Conservation (phyloP, 2,888 invertebrate species). For the Agrotis exclamationis region DNA sequence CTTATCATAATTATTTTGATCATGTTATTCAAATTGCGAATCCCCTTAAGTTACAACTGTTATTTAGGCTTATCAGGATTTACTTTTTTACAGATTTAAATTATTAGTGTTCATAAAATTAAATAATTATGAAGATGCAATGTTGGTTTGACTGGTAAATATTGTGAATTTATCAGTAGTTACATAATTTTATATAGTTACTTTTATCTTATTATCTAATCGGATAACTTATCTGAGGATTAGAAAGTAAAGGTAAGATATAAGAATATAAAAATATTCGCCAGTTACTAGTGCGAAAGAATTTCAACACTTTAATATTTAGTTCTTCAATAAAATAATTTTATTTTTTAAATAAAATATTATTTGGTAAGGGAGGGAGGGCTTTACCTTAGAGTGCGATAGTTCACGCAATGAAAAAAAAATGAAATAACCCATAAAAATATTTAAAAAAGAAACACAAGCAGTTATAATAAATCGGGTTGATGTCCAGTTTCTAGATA, state of each 20-base stretch:
- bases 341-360: too few relatives aligned
- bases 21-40: too few relatives aligned
- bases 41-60: background rate
- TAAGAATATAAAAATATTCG: slow-evolving; percentile 16
- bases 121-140: background rate
- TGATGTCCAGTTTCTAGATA: slow-evolving; percentile 59
- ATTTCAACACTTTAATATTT: background rate
- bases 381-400: too few relatives aligned
- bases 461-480: slow-evolving; percentile 42
- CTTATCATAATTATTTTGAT: too few relatives aligned
- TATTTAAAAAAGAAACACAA: background rate
- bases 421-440: background rate
- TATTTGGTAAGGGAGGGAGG: too few relatives aligned
- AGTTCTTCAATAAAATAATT: too few relatives aligned
- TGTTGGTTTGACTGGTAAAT: slow-evolving; percentile 1
- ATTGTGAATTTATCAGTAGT: slow-evolving; percentile 11
- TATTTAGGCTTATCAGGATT: slow-evolving; percentile 19
- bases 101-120: slow-evolving; percentile 16
- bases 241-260: slow-evolving; percentile 18
- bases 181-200: background rate
- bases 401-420: too few relatives aligned
- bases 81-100: slow-evolving; percentile 28
- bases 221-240: slow-evolving; percentile 2
- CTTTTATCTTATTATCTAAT: slow-evolving; percentile 2
- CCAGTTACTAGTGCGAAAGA: background rate